These are phyloP conservation scores for Hippocampus kuda DNA, from an alignment of 2,797 vertebrate genomes.

Conservation along the genomic window DNA sequence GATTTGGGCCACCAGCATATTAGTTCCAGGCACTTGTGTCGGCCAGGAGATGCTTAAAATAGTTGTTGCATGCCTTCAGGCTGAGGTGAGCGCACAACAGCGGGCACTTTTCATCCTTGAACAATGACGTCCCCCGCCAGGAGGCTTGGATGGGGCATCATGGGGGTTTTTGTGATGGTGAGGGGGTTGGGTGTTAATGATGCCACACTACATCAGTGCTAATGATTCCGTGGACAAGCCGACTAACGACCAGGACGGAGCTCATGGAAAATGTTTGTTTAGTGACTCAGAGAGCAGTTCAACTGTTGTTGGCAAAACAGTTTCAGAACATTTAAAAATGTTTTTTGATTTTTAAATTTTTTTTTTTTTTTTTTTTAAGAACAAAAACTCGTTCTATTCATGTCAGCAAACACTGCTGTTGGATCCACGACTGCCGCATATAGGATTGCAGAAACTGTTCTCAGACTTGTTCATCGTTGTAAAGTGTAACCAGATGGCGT, in stretches of 20 bases:
- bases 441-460: neutral
- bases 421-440: neutral
- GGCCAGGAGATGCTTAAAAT: slow-evolving; percentile 30
- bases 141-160: slow-evolving; percentile 46
- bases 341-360: too few species aligned
- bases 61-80: slow-evolving; percentile 36
- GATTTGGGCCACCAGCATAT: slow-evolving; percentile 1
- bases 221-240: slow-evolving; percentile 29
- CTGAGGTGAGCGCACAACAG: slow-evolving; percentile 52
- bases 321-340: neutral
- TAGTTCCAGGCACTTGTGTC: slow-evolving; percentile 17
- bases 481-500: slow-evolving; percentile 30
- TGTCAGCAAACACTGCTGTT: neutral
- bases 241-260: neutral
- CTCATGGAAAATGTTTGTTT: neutral
- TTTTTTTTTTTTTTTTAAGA: too few species aligned
- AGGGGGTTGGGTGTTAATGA: slow-evolving; percentile 37
- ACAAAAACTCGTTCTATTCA: too few species aligned
- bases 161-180: slow-evolving; percentile 27
- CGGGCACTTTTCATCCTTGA: slow-evolving; percentile 51
- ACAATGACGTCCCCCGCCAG: slow-evolving; percentile 57
- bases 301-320: neutral
- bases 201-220: slow-evolving; percentile 47
- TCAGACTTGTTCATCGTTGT: slow-evolving; percentile 24
- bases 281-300: neutral